These are phyloP conservation scores for Cataglyphis rosenhaueri DNA, from an alignment of 2,888 invertebrate species.

Conservation along the genomic window DNA sequence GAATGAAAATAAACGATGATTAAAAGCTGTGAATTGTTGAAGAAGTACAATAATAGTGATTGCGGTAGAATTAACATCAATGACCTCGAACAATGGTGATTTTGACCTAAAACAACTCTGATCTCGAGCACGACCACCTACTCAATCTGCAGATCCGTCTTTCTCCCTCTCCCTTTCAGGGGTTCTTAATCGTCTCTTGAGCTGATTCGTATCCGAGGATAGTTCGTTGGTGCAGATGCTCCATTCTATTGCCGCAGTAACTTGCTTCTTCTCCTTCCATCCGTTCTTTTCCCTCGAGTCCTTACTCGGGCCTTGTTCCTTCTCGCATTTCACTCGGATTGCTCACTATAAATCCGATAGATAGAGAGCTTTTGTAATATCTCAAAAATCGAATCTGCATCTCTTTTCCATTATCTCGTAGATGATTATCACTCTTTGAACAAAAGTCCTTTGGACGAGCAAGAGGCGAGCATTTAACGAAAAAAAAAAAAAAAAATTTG, in stretches of 20 bases:
- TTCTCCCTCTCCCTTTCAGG: conserved; percentile 29
- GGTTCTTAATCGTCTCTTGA: conserved; percentile 67
- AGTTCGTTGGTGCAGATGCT: conserved; percentile 67
- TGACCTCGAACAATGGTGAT: conserved; percentile 36
- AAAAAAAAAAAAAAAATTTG: background rate
- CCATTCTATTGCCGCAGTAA: conserved; percentile 55
- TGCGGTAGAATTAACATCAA: conserved; percentile 26
- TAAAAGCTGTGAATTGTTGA: background rate
- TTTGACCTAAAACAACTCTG: conserved; percentile 55
- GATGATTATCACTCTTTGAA: conserved; percentile 14
- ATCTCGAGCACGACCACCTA: conserved; percentile 53
- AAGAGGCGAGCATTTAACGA: background rate
- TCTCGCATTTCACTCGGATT: conserved; percentile 15
- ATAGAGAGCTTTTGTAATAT: conserved; percentile 37
- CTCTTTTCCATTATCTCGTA: conserved; percentile 34
- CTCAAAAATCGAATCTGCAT: conserved; percentile 14
- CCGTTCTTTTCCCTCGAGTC: conserved; percentile 8
- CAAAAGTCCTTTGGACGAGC: background rate
- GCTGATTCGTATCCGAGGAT: conserved; percentile 65
- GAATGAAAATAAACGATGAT: background rate
- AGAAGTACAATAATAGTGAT: conserved; percentile 3
- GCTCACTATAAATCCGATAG: conserved; percentile 20
- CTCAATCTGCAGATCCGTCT: conserved; percentile 38
- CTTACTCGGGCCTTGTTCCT: conserved; percentile 1
- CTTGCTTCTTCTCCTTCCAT: conserved; percentile 54